Base-by-base conservation (phyloP, 1,140 invertebrate genomes). In the Ceratitis capitata region DNA sequence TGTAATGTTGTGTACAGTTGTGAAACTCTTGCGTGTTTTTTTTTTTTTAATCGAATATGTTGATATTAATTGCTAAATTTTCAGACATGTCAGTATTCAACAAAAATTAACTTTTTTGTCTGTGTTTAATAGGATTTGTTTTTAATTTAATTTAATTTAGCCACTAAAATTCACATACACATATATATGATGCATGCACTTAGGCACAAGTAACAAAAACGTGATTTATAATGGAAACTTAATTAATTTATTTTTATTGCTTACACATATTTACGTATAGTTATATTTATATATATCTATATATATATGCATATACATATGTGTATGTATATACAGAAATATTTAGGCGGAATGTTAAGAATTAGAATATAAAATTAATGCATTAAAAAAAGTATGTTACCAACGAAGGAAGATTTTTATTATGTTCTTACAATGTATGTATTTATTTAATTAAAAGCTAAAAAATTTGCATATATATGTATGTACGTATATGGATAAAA, bases 361-460 rank as follows among this genome's bases (percentile, higher is more conserved):
- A 83, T 16, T 53, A 39, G 53, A 83, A 49, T 26, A 83, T n/a
- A 58, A 51, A 35, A 47, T 29, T 49, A n/a, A 83, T 82, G 16
- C 19, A 45, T 83, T 51, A 51, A 16, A 53, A 7, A 45, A 39
- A 35, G 61, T 69, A 14, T 53, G 74, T 42, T 29, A 56, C 83
- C 85, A 82, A 56, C 26, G 85, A 85, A 85, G 45, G 42, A 42
- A 82, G 78, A 85, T 47, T 85, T 83, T 64, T 85, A 83, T 61
- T 85, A 64, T 85, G 82, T 83, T 53, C 82, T 53, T 83, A 85
- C 85, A 78, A 53, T 82, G n/a, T n/a, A 61, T 42, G 85, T 83
- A 85, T 82, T 85, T 83, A 85, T 83, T 85, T 47, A 61, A 83
- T 2, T 35, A 83, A 53, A 83, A 83, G 12, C 16, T 26, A 14